phyloP scores from a whole-genome alignment of 1,140 invertebrate genomes.

The Cydia amplana region DNA sequence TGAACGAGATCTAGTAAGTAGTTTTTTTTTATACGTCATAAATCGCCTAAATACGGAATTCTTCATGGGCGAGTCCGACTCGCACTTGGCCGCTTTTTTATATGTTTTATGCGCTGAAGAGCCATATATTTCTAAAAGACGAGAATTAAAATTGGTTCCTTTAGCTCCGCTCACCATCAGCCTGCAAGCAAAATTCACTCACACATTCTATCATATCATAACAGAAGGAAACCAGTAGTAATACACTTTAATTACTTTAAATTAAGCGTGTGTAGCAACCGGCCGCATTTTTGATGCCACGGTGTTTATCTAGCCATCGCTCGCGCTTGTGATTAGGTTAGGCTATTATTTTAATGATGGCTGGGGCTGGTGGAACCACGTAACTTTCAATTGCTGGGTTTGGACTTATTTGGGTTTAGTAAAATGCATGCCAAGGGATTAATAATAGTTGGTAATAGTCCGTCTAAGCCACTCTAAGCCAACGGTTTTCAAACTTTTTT shows the following conservation, averaged over 20 bases:
- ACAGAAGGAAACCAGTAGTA: not conserved
- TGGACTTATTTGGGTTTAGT: not conserved
- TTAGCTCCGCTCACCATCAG: no score
- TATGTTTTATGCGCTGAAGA: no score
- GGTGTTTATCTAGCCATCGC: constrained; percentile 1
- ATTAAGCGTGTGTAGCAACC: not conserved
- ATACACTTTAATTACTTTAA: not conserved
- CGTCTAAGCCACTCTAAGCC: no score
- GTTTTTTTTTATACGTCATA: no score
- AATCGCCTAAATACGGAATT: no score
- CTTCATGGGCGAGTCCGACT: no score
- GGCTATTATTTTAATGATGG: constrained; percentile 15
- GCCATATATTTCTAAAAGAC: no score
- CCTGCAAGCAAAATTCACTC: no score
- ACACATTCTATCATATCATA: not conserved
- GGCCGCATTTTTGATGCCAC: constrained; percentile 17
- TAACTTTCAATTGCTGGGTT: constrained; percentile 5
- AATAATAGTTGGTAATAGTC: not conserved
- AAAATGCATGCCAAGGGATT: not conserved
- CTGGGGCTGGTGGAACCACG: not conserved
- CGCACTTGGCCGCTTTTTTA: no score
- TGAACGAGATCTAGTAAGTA: no score
- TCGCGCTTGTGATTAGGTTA: not conserved
- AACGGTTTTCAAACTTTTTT: no score
- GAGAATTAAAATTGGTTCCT: no score